Base-by-base conservation (phyloP, 2,888 invertebrate species). In the Agrypnus murinus region DNA sequence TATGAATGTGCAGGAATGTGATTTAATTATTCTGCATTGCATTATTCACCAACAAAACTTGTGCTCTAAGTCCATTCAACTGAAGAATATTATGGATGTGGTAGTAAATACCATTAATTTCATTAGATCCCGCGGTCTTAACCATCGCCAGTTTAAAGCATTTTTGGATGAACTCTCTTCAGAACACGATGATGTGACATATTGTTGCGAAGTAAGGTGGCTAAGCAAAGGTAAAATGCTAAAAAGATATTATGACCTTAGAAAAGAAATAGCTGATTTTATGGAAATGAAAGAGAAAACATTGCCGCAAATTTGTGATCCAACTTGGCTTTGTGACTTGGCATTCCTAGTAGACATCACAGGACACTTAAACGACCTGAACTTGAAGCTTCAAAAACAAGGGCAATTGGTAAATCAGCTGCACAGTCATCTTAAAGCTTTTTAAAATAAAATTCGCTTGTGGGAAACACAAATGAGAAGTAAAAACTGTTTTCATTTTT, bases 41-140 rank as follows among this genome's bases (percentile, higher is more conserved):
- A 58, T 58, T 38, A 58, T 58, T 15, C 58, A 58, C 38, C 58
- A 58, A 15, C 15, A 36, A 17, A 38, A 12, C 2, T 34, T 67
- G n/a, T 66, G 57, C 40, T 50, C 12, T 45, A 69, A 69, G 55
- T 72, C 71, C 59, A 36, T 74, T 62, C 65, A 72, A 31, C 75
- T 65, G 73, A 77, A 77, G 72, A 69, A 77, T 71, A 60, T 77
- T 72, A 75, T 77, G 72, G 62, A 70, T 50, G 75, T 63, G 65
- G 69, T 53, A 46, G 43, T 62, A 70, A 73, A 69, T 25, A 60
- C 72, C 73, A 67, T 77, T 50, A 74, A 76, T 67, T 74, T 65
- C 68, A 75, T 73, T 46, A 71, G 71, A 67, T 69, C 53, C 70
- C 68, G 58, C 69, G 69, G 50, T 77, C 76, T 58, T 55, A 60